Evolutionary conservation across 2,888 invertebrate species (phyloP), one percentile per base, ranked within the genome.

Genomic region (Oxytorus armatus): DNA sequence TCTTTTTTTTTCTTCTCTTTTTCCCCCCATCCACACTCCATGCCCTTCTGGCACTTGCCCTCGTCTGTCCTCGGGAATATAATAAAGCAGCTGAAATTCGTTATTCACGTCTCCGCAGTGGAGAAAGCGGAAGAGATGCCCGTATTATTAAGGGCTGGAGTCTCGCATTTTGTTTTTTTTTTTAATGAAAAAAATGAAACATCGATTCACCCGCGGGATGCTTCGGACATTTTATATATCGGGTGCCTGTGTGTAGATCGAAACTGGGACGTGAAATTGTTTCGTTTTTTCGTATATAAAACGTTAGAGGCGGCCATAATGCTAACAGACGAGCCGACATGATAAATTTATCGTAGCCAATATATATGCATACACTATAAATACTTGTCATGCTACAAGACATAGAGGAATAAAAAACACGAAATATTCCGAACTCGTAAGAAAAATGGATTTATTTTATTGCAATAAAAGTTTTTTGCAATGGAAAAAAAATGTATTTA

Each of bases 41-140:
- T 29, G 66, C n/a, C 29, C 29, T 21, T 11, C 23, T 29, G 21
- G 25, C 57, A 21, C 42, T 55, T 42, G 36, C 23, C 42, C 63
- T 29, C 44, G 53, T 14, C 42, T 25, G 25, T 47, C 61, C 39
- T 47, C 29, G 51, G 33, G 47, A 70, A 70, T 65, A 69, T 65
- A 59, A 68, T 69, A 63, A 79, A 57, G 42, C n/a, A 11, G 8
- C 21, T 33, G 63, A 75, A 75, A 79, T 79, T 79, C 74, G 79
- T 70, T 79, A 79, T 74, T 74, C 79, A 65, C 21, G 69, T 65
- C 65, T 44, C n/a, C 51, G 69, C 21, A 57, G n/a, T 5, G 53
- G 18, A 33, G 44, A 53, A 10, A 47, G 21, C 23, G 33, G 51
- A 57, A 74, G 63, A 23, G 16, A 49, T 11, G 23, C 11, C n/a